phyloP scores from a whole-genome alignment of 2,113 vertebrate genomes.

The Nesogale talazaci region DNA sequence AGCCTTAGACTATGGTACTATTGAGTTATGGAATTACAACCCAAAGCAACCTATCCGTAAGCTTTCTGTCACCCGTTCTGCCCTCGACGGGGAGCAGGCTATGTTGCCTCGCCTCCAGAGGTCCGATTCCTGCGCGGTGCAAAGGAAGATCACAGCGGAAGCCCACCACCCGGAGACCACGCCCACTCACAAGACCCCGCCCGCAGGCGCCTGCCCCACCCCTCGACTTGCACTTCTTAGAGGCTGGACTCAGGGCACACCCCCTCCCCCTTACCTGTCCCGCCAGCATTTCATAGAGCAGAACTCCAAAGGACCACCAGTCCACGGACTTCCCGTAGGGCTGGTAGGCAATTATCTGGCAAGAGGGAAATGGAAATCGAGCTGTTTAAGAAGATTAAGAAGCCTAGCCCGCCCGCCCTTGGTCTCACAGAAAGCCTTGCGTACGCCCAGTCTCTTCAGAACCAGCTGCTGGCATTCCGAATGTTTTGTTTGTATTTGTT shows the following conservation, averaged over 20 bases:
- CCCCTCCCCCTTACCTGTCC: slow-evolving; percentile 88
- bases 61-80: too few relatives aligned
- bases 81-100: too few relatives aligned
- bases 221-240: background rate
- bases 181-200: background rate
- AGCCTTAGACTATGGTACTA: too few relatives aligned
- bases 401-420: background rate
- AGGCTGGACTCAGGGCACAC: background rate
- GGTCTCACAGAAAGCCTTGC: background rate
- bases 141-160: background rate
- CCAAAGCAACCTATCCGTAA: too few relatives aligned
- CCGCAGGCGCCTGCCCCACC: too few relatives aligned
- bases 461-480: background rate
- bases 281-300: slow-evolving; percentile 95
- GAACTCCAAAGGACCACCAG: slow-evolving; percentile 96
- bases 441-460: background rate
- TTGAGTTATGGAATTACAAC: too few relatives aligned
- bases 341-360: slow-evolving; percentile 94
- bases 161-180: background rate
- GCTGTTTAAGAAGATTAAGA: background rate
- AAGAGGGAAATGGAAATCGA: background rate
- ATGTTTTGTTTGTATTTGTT: background rate
- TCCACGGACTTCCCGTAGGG: slow-evolving; percentile 94
- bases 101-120: too few relatives aligned
- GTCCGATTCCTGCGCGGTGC: background rate